Base-by-base conservation (phyloP, 2,113 vertebrate genomes). In the Calyptomena viridis region DNA sequence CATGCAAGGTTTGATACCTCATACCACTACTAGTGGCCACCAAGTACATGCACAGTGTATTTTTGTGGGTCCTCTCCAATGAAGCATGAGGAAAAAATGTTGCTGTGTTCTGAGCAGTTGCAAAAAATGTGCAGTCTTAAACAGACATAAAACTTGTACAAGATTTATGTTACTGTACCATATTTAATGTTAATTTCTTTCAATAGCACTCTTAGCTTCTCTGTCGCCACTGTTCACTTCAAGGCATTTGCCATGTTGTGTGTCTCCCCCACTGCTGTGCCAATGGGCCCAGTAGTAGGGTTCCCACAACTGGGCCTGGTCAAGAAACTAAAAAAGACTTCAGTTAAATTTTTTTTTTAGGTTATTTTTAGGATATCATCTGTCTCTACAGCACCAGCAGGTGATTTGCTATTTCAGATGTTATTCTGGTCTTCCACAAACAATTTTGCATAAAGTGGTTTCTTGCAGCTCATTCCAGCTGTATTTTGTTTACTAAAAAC, bases 41-140 rank as follows among this genome's bases (percentile, higher is more conserved):
- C n/a, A 66, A 64, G 27, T 4, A 9, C 3, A 2, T 1, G 6
- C 22, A 42, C 5, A 2, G 5, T 10, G 12, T 63, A 17, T 73
- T 83, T 33, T 28, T 33, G 2, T 42, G 67, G 12, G 53, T 76
- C 35, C 37, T 83, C 46, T 58, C n/a, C 80, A 50, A 0, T 16
- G 42, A 77, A 49, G 20, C 33, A 39, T 2, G 18, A 67, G 22
- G n/a, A 46, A 74, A 71, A 88, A 47, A 58, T 18, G 7, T 30
- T 66, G 37, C 55, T 84, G 15, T 49, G 75, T 87, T 86, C 60
- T 81, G 35, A 81, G 73, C 50, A 63, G 21, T 59, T 78, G 59
- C 64, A 81, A 17, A n/a, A 55, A 33, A 69, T 11, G 3, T 49
- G 15, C 25, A 46, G 25, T 72, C 37, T 35, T 72, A 56, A 71